A percentile compares a stretch with the other conserved stretches of the same genome.
These are phyloP conservation scores for Lasioglossum albipes DNA, from an alignment of 1,140 invertebrate genomes.

Conservation along the genomic window DNA sequence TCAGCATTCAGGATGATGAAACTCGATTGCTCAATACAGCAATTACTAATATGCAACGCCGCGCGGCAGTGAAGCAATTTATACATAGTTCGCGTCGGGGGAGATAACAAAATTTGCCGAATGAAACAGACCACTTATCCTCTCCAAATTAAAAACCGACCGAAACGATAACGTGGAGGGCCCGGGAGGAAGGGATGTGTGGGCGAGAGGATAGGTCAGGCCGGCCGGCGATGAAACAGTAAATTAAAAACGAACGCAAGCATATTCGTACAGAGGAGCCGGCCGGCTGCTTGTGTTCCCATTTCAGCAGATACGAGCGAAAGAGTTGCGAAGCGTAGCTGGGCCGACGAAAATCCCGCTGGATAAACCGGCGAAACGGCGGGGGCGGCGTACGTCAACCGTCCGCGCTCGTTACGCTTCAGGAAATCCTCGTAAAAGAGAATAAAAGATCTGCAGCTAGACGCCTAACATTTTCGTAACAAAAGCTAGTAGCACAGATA, in stretches of 20 bases:
- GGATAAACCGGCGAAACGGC: conserved; percentile 24
- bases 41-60: background rate
- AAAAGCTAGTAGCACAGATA: conserved; percentile 42
- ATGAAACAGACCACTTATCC: background rate
- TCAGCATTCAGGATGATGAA: too few species aligned
- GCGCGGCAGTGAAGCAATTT: background rate
- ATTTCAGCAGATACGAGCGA: conserved; percentile 13
- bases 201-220: too few species aligned
- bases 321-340: background rate
- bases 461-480: conserved; percentile 46
- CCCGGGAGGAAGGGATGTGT: too few species aligned
- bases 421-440: conserved; percentile 5
- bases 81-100: background rate
- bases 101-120: conserved; percentile 6
- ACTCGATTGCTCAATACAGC: background rate
- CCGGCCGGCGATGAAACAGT: conserved; percentile 5
- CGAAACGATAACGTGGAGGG: background rate
- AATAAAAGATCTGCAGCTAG: conserved; percentile 48
- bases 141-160: conserved; percentile 18
- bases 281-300: background rate
- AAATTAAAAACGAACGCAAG: conserved; percentile 24
- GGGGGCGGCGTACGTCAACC: conserved; percentile 15
- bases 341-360: conserved; percentile 38
- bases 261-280: background rate
- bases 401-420: conserved; percentile 16